A percentile compares a stretch with the other conserved stretches of the same genome.
Conservation (phyloP, 2,888 invertebrate genomes). For the Belgica antarctica region DNA sequence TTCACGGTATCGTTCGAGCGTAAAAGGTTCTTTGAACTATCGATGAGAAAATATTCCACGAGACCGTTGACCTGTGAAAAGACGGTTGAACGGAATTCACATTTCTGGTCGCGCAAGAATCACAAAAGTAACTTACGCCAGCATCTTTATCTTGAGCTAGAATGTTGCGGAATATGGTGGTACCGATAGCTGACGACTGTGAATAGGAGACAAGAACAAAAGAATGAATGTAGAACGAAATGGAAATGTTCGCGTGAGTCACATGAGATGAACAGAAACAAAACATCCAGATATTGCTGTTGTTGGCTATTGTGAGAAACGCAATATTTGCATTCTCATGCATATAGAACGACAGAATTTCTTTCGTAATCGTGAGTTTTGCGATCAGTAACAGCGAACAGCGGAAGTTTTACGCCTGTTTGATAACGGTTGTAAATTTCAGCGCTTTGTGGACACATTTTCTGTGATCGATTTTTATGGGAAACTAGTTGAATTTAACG, state of each 20-base stretch:
- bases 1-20: conserved; percentile 58
- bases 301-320: background rate
- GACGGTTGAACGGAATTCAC: too few relatives aligned
- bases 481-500: too few relatives aligned
- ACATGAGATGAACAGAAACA: background rate
- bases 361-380: too few relatives aligned
- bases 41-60: conserved; percentile 80
- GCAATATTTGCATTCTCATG: conserved; percentile 16
- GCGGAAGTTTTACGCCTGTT: too few relatives aligned
- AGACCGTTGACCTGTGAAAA: conserved; percentile 86
- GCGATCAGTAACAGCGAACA: too few relatives aligned
- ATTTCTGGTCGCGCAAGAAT: too few relatives aligned
- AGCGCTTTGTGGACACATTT: too few relatives aligned
- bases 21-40: conserved; percentile 58
- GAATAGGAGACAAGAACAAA: conserved; percentile 48
- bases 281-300: background rate
- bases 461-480: too few relatives aligned
- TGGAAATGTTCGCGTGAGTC: conserved; percentile 11
- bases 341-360: background rate
- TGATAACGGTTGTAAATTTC: too few relatives aligned
- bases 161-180: conserved; percentile 79
- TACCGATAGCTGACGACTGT: conserved; percentile 82
- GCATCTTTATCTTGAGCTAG: conserved; percentile 79
- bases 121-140: too few relatives aligned
- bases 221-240: conserved; percentile 23